Percentiles rank a stretch among this genome's conserved stretches.
Conservation (phyloP, 2,113 vertebrate genomes). For the Mormyrus lacerda region DNA sequence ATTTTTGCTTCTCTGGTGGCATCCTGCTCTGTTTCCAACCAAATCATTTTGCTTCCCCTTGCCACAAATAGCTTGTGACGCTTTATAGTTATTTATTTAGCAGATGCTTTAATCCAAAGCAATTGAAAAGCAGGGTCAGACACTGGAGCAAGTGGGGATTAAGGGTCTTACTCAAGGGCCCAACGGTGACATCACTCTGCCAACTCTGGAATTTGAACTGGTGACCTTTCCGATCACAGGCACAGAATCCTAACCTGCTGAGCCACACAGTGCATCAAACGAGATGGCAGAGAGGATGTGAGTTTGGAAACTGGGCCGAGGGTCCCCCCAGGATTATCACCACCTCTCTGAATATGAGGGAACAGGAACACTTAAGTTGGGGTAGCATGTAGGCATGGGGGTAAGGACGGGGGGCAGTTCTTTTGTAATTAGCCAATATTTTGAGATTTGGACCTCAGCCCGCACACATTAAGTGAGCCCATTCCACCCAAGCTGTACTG, state of each 20-base stretch:
- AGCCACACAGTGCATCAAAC: not conserved
- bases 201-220: not conserved
- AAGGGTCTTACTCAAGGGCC: not conserved
- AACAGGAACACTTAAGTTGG: not conserved
- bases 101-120: not conserved
- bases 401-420: not conserved
- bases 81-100: not conserved
- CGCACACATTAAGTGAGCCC: not conserved
- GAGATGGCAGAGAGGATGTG: not conserved
- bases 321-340: not conserved
- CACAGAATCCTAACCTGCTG: not conserved
- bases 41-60: not conserved
- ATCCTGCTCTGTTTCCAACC: not conserved
- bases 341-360: not conserved
- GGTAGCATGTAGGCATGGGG: not conserved
- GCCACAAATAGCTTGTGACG: not conserved
- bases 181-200: not conserved
- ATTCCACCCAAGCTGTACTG: not conserved
- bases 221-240: not conserved
- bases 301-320: not conserved
- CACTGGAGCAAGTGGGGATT: not conserved
- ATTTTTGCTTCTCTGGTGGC: not conserved
- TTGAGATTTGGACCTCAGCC: not conserved
- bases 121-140: not conserved
- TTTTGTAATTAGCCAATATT: not conserved